Evolutionary conservation across 2,797 vertebrate genomes (phyloP).

Genomic region (Eospalax fontanierii): DNA sequence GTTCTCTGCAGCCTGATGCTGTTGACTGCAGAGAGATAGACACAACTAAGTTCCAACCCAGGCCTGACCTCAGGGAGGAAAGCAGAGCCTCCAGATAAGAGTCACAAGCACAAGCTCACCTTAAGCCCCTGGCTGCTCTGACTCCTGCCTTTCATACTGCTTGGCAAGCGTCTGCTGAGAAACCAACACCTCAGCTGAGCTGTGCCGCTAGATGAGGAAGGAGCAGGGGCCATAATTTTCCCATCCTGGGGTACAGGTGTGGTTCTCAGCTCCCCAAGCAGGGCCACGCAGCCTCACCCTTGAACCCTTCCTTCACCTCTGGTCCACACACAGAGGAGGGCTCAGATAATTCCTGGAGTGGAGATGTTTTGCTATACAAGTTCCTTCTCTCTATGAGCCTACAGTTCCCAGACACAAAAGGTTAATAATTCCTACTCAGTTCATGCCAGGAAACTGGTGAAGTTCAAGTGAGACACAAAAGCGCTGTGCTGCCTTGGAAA

Average conservation of each 20-base stretch:
- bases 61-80: not conserved
- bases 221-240: not conserved
- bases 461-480: not conserved
- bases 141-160: not conserved
- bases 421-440: not conserved
- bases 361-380: not conserved
- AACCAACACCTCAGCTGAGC: not conserved
- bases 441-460: not conserved
- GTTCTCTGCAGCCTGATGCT: not conserved
- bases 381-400: not conserved
- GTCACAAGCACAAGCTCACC: not conserved
- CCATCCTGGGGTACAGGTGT: not conserved
- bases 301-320: not conserved
- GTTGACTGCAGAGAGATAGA: no score
- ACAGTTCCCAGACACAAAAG: not conserved
- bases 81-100: constrained; percentile 43
- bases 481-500: not conserved
- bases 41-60: not conserved
- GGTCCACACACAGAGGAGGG: not conserved
- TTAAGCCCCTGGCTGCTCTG: not conserved
- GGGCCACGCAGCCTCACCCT: not conserved
- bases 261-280: not conserved
- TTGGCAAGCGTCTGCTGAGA: not conserved
- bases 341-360: not conserved
- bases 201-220: not conserved